These are phyloP conservation scores for Myrmecobius fasciatus DNA, from an alignment of 2,113 vertebrate species.

Conservation along the genomic window DNA sequence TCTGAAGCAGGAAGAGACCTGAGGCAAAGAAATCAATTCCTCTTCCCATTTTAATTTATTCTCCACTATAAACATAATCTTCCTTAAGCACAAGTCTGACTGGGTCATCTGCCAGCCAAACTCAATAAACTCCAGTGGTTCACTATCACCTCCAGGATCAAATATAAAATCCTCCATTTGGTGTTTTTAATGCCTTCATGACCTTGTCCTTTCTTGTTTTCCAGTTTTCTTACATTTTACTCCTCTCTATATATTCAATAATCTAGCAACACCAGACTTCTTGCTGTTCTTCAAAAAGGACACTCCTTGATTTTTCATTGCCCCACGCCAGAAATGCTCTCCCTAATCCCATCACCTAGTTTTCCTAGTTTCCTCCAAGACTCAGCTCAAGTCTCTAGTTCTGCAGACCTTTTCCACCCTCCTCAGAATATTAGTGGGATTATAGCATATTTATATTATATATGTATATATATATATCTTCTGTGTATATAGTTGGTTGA, in stretches of 20 bases:
- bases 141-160: neutral
- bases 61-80: neutral
- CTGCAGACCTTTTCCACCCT: neutral
- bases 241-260: neutral
- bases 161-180: neutral
- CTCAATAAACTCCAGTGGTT: neutral
- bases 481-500: neutral
- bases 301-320: neutral
- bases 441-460: neutral
- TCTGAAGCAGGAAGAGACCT: neutral
- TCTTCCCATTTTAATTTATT: neutral
- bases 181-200: neutral
- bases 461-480: neutral
- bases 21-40: neutral
- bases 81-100: neutral
- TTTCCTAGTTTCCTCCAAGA: neutral
- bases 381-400: neutral
- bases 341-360: neutral
- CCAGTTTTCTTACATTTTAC: neutral
- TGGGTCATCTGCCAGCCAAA: neutral
- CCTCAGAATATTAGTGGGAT: too few relatives aligned
- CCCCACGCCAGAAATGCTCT: neutral
- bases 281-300: neutral
- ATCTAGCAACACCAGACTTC: neutral
- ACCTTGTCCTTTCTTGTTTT: neutral